phyloP scores from a whole-genome alignment of 2,888 invertebrate species.

The Fragum fragum region DNA sequence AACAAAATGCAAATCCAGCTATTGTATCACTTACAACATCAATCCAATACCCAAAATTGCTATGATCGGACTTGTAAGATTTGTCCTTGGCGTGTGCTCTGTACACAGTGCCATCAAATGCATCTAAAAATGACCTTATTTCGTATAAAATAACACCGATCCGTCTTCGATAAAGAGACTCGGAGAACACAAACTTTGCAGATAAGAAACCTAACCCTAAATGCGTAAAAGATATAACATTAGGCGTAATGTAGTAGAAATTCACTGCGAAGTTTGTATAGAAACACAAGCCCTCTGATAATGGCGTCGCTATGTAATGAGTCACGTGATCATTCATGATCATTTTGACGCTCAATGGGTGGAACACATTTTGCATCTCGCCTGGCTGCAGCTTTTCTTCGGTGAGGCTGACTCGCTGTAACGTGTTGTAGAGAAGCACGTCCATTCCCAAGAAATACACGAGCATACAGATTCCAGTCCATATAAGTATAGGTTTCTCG shows the following conservation, averaged over 20 bases:
- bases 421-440: conserved; percentile 65
- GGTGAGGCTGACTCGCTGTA: conserved; percentile 67
- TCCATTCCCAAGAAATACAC: conserved; percentile 76
- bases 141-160: conserved; percentile 93
- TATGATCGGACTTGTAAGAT: conserved; percentile 87
- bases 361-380: conserved; percentile 72
- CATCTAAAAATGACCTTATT: conserved; percentile 94
- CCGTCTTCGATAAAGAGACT: conserved; percentile 91
- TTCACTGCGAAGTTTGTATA: conserved; percentile 89
- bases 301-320: conserved; percentile 93
- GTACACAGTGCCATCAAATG: conserved; percentile 95
- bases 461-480: neutral
- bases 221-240: conserved; percentile 94
- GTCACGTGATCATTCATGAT: conserved; percentile 94
- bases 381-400: conserved; percentile 52
- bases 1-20: conserved; percentile 87
- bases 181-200: conserved; percentile 92
- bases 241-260: conserved; percentile 91
- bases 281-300: conserved; percentile 91
- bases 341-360: conserved; percentile 92
- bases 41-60: conserved; percentile 93
- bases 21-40: conserved; percentile 94
- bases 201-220: conserved; percentile 91
- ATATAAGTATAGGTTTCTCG: conserved; percentile 19
- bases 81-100: conserved; percentile 88